Evolutionary conservation across 2,113 vertebrate genomes (phyloP).

Genomic region (Sminthopsis crassicaudata): DNA sequence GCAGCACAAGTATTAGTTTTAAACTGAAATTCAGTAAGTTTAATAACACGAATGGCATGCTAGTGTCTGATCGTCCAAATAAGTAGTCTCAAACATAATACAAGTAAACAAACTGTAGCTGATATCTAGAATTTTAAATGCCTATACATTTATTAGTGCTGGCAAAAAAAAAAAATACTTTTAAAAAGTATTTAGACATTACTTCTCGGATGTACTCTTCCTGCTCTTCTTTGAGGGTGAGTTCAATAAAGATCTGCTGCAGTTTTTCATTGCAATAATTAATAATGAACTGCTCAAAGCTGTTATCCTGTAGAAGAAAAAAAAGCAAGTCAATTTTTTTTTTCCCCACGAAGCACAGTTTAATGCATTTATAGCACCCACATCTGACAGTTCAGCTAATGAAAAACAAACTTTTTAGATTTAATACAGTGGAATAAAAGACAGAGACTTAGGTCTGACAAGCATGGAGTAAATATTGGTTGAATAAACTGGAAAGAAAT

Average conservation of each 20-base stretch:
- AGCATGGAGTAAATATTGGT: not conserved
- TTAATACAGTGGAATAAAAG: not conserved
- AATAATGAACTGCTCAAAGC: constrained; percentile 99
- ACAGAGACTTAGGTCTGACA: not conserved
- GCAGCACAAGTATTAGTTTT: not conserved
- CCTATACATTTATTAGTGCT: not conserved
- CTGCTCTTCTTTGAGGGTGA: constrained; percentile 97
- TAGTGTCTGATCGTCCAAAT: not conserved
- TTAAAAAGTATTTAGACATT: constrained; percentile 18
- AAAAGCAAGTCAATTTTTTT: not conserved
- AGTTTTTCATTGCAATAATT: constrained; percentile 99
- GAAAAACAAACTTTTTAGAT: not conserved
- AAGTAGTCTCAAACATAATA: not conserved
- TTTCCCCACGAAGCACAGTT: not conserved
- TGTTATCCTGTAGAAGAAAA: constrained; percentile 91
- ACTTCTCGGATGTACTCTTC: constrained; percentile 98
- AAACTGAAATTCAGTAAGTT: not conserved
- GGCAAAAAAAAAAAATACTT: not conserved
- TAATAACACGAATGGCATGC: not conserved
- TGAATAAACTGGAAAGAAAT: not conserved
- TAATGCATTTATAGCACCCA: not conserved
- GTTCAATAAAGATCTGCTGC: constrained; percentile 99
- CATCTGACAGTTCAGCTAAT: not conserved
- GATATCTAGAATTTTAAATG: not conserved
- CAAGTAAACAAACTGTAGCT: not conserved